phyloP scores from a whole-genome alignment of 2,797 vertebrate species.

The Enteromius thamalakanensis region DNA sequence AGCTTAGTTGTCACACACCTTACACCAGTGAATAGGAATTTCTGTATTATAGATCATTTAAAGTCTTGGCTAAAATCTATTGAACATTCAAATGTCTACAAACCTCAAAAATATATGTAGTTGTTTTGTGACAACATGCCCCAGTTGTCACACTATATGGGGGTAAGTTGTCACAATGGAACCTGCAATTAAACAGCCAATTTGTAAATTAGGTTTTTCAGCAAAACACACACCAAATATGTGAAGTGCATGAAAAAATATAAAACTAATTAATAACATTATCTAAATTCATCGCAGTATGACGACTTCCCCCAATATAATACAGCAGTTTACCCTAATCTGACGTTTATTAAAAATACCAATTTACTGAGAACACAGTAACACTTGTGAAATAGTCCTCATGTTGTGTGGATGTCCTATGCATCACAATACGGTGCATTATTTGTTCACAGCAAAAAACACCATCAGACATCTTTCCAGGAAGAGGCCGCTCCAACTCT shows the following conservation, averaged over 20 bases:
- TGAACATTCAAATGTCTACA: background rate
- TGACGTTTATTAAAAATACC: background rate
- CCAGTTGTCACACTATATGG: background rate
- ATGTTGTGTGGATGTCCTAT: background rate
- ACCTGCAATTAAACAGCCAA: background rate
- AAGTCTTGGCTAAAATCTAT: background rate
- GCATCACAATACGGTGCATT: background rate
- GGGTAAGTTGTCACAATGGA: background rate
- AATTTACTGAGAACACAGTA: background rate
- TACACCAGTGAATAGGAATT: background rate
- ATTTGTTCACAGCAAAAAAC: slow-evolving; percentile 83
- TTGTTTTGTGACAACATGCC: background rate
- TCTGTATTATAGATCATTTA: background rate
- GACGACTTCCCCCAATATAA: background rate
- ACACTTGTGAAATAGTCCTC: background rate
- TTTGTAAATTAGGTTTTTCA: background rate
- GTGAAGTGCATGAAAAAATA: background rate
- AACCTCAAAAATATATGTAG: background rate
- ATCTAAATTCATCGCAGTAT: background rate
- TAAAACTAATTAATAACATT: background rate
- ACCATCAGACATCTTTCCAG: slow-evolving; percentile 85
- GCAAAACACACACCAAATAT: background rate
- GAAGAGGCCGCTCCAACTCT: slow-evolving; percentile 89
- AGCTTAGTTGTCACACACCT: slow-evolving; percentile 4
- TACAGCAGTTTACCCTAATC: background rate